A percentile compares a stretch with the other conserved stretches of the same genome.
Evolutionary conservation across 1,140 invertebrate species (phyloP).

Genomic region (Triops cancriformis): DNA sequence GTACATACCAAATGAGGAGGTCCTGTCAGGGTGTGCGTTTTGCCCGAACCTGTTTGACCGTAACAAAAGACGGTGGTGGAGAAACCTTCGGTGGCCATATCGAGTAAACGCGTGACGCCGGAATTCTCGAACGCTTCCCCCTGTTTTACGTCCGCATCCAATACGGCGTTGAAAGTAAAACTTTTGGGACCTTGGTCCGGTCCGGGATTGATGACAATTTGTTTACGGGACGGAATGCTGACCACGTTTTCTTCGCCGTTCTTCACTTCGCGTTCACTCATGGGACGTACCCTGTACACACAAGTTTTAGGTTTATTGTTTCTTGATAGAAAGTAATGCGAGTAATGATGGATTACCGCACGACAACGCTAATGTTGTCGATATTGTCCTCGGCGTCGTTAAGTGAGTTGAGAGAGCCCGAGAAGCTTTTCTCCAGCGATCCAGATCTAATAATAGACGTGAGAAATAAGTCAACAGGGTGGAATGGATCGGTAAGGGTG

Average conservation of each 20-base stretch:
- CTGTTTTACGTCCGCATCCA: slow-evolving; percentile 76
- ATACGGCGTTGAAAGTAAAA: slow-evolving; percentile 80
- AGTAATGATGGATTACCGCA: slow-evolving; percentile 31
- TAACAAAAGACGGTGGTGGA: slow-evolving; percentile 91
- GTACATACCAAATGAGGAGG: slow-evolving; percentile 67
- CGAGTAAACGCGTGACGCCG: slow-evolving; percentile 72
- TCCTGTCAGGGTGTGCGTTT: slow-evolving; percentile 90
- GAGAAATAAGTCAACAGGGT: neutral
- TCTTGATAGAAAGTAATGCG: neutral
- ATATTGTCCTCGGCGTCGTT: slow-evolving; percentile 33
- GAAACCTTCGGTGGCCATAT: slow-evolving; percentile 88
- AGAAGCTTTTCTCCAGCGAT: slow-evolving; percentile 29
- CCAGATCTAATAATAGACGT: neutral
- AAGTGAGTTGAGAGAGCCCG: slow-evolving; percentile 35
- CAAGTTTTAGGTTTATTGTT: slow-evolving; percentile 16
- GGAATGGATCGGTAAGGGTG: neutral
- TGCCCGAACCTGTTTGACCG: slow-evolving; percentile 93
- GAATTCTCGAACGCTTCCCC: slow-evolving; percentile 67
- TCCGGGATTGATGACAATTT: neutral
- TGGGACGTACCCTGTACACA: slow-evolving; percentile 34
- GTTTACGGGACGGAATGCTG: neutral
- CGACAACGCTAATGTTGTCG: slow-evolving; percentile 34
- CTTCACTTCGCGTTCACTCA: neutral
- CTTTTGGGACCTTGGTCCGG: slow-evolving; percentile 58
- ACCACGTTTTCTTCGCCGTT: neutral